A percentile compares a stretch with the other conserved stretches of the same genome.
phyloP scores from a whole-genome alignment of 2,888 invertebrate species.

The Drosophila sordidapex region DNA sequence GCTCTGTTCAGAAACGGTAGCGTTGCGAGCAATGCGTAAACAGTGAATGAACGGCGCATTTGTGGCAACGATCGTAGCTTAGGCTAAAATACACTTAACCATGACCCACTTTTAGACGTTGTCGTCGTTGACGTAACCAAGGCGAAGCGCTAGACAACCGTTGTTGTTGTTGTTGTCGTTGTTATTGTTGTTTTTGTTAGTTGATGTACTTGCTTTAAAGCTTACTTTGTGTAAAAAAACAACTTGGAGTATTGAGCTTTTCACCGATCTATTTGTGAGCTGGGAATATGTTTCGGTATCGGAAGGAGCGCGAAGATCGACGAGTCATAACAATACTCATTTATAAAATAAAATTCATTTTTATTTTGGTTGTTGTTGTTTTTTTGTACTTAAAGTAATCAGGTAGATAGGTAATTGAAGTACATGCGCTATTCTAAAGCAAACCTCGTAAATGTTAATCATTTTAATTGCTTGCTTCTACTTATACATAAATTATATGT shows the following conservation, averaged over 20 bases:
- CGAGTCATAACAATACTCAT: constrained; percentile 16
- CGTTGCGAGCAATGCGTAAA: constrained; percentile 49
- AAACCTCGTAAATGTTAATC: constrained; percentile 37
- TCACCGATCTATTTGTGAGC: constrained; percentile 10
- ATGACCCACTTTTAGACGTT: constrained; percentile 66
- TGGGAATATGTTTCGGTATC: constrained; percentile 17
- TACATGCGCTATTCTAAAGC: constrained; percentile 19
- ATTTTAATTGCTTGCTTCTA: constrained; percentile 46
- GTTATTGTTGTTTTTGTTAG: constrained; percentile 34
- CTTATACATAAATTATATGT: constrained; percentile 61
- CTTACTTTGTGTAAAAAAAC: constrained; percentile 30
- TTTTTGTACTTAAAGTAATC: constrained; percentile 18
- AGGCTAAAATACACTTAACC: constrained; percentile 73
- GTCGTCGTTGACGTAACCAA: constrained; percentile 41
- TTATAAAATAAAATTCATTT: constrained; percentile 8
- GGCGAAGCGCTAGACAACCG: constrained; percentile 38
- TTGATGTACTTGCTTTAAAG: constrained; percentile 40
- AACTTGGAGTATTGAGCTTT: constrained; percentile 33
- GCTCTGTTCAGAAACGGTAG: constrained; percentile 30
- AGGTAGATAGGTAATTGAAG: constrained; percentile 21
- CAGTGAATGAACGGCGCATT: constrained; percentile 54
- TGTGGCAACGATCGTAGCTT: constrained; percentile 48
- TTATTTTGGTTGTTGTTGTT: background rate
- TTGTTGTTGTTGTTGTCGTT: background rate
- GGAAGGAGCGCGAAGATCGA: background rate